Evolutionary conservation across 2,888 invertebrate genomes (phyloP).

Genomic region (Asteroscopus sphinx): DNA sequence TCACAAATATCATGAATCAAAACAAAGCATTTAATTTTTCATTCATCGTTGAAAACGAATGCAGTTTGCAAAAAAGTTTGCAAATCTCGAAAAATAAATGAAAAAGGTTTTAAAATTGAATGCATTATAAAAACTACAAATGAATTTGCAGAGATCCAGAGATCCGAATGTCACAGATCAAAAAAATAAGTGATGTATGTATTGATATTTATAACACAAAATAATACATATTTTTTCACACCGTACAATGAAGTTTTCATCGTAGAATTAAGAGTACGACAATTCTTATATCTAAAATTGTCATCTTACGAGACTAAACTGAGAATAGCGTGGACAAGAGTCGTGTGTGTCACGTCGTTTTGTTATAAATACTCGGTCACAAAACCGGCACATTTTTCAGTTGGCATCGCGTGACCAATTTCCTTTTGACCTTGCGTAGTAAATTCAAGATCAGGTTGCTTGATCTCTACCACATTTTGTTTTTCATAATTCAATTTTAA

Average conservation of each 20-base stretch:
- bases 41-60: no score
- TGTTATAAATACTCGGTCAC: conserved; percentile 80
- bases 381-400: conserved; percentile 75
- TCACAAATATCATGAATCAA: not conserved
- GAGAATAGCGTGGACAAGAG: conserved; percentile 70
- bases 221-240: conserved; percentile 1
- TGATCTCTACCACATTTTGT: conserved; percentile 65
- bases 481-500: conserved; percentile 50
- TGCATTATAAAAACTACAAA: no score
- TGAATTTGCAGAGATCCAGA: no score
- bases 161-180: no score
- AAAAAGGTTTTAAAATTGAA: no score
- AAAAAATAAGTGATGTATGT: no score
- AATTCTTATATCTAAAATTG: conserved; percentile 55
- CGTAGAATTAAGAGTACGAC: conserved; percentile 25
- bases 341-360: conserved; percentile 73
- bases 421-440: conserved; percentile 79
- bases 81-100: no score
- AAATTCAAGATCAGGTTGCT: conserved; percentile 74
- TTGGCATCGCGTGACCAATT: conserved; percentile 77
- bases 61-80: no score
- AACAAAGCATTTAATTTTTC: not conserved
- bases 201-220: no score
- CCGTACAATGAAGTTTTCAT: conserved; percentile 24
- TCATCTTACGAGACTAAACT: conserved; percentile 59